These are phyloP conservation scores for Coendou prehensilis DNA, from an alignment of 2,797 vertebrate genomes.

Conservation along the genomic window DNA sequence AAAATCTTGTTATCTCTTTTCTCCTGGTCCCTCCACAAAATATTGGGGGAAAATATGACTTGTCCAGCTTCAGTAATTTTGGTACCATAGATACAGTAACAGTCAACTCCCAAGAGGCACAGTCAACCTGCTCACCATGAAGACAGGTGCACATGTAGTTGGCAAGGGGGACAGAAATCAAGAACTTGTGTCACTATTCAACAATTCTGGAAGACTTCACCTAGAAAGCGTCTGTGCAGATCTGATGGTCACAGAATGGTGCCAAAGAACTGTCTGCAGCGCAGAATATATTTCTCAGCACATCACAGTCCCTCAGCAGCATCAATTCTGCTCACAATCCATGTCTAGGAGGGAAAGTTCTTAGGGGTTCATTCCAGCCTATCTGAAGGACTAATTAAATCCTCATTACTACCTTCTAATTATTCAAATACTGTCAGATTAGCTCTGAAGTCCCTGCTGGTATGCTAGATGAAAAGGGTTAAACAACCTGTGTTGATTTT, in stretches of 20 bases:
- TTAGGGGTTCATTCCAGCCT: conserved; percentile 87
- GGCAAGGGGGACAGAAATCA: not conserved
- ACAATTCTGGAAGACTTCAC: conserved; percentile 80
- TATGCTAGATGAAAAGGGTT: conserved; percentile 90
- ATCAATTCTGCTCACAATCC: conserved; percentile 82
- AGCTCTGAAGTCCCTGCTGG: conserved; percentile 86
- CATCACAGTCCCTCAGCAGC: conserved; percentile 83
- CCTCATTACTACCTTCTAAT: conserved; percentile 90
- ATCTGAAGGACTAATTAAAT: conserved; percentile 92
- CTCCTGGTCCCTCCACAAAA: not conserved
- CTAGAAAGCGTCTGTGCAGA: conserved; percentile 74
- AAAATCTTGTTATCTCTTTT: conserved; percentile 46
- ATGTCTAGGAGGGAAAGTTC: conserved; percentile 87
- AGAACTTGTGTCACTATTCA: conserved; percentile 56
- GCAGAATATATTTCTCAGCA: conserved; percentile 85
- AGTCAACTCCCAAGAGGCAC: not conserved
- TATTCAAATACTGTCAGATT: conserved; percentile 89
- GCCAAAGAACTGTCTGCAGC: conserved; percentile 87
- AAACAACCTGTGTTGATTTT: conserved; percentile 89
- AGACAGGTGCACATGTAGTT: not conserved
- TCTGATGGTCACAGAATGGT: conserved; percentile 84
- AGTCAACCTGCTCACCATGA: accelerated
- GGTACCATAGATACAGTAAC: accelerated
- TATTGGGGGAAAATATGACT: accelerated
- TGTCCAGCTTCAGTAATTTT: accelerated